These are phyloP conservation scores for Odontomyia ornata DNA, from an alignment of 2,888 invertebrate species.

Conservation along the genomic window DNA sequence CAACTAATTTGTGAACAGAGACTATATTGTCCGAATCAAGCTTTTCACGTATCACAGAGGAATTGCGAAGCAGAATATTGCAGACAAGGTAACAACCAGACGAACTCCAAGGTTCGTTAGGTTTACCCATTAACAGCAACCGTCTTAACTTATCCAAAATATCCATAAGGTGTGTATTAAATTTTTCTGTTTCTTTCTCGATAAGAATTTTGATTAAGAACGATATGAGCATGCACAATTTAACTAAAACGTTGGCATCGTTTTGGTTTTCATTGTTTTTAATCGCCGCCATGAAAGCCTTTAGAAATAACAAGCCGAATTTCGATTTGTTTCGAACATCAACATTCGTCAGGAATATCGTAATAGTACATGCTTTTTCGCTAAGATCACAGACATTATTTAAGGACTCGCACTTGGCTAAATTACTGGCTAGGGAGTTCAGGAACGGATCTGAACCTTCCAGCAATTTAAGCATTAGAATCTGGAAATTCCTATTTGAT, in stretches of 20 bases:
- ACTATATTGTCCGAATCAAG: neutral
- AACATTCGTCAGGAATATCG: neutral
- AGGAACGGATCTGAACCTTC: conserved; percentile 21
- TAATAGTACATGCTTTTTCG: neutral
- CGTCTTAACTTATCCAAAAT: conserved; percentile 25
- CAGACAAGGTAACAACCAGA: neutral
- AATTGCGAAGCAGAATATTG: conserved; percentile 11
- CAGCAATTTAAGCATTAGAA: conserved; percentile 20
- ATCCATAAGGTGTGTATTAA: conserved; percentile 13
- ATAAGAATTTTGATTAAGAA: conserved; percentile 5
- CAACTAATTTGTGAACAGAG: no score
- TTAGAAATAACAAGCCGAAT: conserved; percentile 10
- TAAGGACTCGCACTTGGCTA: neutral
- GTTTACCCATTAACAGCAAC: neutral
- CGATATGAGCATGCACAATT: neutral
- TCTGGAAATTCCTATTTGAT: conserved; percentile 17
- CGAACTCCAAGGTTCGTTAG: conserved; percentile 4
- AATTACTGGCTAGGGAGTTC: neutral
- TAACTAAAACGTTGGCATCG: neutral
- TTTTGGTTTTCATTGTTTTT: neutral
- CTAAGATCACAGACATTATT: neutral
- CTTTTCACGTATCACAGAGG: neutral
- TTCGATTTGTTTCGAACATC: conserved; percentile 13
- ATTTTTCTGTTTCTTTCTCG: neutral
- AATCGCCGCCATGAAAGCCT: neutral